Evolutionary conservation across 2,113 vertebrate species (phyloP), one percentile per base, ranked within the genome.

Genomic region (Macrotus californicus): DNA sequence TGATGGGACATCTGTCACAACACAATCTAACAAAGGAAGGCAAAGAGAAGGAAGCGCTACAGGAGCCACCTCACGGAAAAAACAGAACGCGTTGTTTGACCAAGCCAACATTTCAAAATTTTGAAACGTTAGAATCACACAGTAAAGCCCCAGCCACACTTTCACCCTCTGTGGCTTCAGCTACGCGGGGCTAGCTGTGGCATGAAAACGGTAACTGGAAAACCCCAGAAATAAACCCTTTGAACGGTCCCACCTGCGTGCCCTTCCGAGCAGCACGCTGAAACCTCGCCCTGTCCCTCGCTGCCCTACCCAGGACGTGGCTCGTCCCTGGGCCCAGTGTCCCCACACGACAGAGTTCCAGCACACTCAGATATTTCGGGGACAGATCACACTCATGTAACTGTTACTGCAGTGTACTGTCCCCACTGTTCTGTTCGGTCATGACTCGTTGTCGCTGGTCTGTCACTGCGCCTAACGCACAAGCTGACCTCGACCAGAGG

Each of bases 321-420:
- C 7, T 15, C 14, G 0, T 6, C 70, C 39, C 70, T 43, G 26
- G 15, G 70, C 43, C 73, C 73, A 2, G 48, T 3, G 11, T 2
- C 15, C 24, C 34, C 76, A 13, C 19, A 7, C 18, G 8, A 59
- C 21, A 34, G 18, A 36, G 34, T 6, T 1, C 34, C 5, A 18
- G 73, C 11, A 24, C 48, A 13, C 6, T 15, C 7, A 14, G 31
- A 13, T 13, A 3, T 12, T 21, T 7, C 31, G 14, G 39, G 24
- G 39, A 26, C 48, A 5, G 73, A 21, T 19, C 75, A n/a, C 48
- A 6, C 1, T 36, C 76, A 4, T 19, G 6, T 9, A 7, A 14
- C 19, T 7, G 1, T 24, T 2, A 36, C 4, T 4, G 34, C 9
- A 50, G 46, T 11, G 6, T 13, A 13, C 18, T n/a, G 46, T 48